A percentile compares a stretch with the other conserved stretches of the same genome.
Evolutionary conservation across 2,888 invertebrate genomes (phyloP).

Genomic region (Bombylius discolor): DNA sequence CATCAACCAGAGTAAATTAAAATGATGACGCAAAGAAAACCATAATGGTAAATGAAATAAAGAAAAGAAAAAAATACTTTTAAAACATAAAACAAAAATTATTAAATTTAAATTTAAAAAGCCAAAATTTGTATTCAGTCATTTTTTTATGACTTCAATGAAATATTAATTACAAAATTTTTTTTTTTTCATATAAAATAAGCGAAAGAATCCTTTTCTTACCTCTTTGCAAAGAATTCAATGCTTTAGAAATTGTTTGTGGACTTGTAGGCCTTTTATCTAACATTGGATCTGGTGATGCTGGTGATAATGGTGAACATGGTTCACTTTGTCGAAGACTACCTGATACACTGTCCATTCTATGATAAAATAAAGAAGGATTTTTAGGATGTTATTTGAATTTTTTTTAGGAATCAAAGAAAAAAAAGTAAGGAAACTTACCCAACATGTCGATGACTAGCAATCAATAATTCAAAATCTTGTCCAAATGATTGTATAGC

Average conservation of each 20-base stretch:
- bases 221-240: conserved; percentile 39
- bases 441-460: conserved; percentile 91
- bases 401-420: neutral
- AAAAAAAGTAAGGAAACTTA: conserved; percentile 27
- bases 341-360: conserved; percentile 88
- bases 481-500: conserved; percentile 90
- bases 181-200: too few relatives aligned
- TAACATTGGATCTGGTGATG: conserved; percentile 47
- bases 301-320: conserved; percentile 74
- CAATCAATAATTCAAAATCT: conserved; percentile 87
- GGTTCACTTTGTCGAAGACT: conserved; percentile 86
- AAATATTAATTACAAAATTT: too few relatives aligned
- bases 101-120: too few relatives aligned
- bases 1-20: neutral
- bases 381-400: neutral
- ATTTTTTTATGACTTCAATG: too few relatives aligned
- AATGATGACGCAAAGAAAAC: neutral
- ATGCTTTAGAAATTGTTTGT: conserved; percentile 43
- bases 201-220: conserved; percentile 6
- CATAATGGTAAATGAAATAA: neutral
- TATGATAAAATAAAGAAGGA: conserved; percentile 24
- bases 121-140: too few relatives aligned
- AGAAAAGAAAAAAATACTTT: neutral
- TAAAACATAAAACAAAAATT: too few relatives aligned
- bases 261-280: conserved; percentile 41